Evolutionary conservation across 2,113 vertebrate genomes (phyloP).

Genomic region (Paratilapia polleni): DNA sequence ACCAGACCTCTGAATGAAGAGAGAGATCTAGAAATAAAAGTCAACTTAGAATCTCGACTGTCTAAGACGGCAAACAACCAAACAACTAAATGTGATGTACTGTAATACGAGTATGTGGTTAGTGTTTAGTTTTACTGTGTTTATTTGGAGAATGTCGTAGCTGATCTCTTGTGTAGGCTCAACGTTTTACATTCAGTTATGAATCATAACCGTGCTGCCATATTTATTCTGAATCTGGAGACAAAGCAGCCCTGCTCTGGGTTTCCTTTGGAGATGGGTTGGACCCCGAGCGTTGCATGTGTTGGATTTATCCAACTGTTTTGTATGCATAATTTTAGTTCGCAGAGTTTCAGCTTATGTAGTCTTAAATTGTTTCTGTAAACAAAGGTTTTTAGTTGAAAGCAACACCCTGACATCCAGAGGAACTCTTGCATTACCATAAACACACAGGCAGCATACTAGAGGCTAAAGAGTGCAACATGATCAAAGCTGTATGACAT

Average conservation of each 20-base stretch:
- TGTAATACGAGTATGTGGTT: conserved; percentile 9
- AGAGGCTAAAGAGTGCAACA: neutral
- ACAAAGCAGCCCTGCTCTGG: neutral
- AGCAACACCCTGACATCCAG: neutral
- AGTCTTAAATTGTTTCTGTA: neutral
- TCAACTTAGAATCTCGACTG: neutral
- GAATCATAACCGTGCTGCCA: conserved; percentile 1
- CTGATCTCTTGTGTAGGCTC: conserved; percentile 10
- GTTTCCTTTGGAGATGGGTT: conserved; percentile 1
- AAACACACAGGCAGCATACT: neutral
- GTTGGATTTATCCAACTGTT: conserved; percentile 24
- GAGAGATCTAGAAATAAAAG: neutral
- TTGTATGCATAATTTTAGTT: neutral
- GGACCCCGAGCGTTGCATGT: conserved; percentile 16
- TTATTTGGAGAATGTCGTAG: conserved; percentile 20
- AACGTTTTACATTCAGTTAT: conserved; percentile 16
- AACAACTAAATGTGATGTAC: conserved; percentile 12
- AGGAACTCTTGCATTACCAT: too few species aligned
- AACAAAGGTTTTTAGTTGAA: fast-evolving
- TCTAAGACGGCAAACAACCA: neutral
- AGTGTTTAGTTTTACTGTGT: conserved; percentile 5
- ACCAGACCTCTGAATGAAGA: neutral
- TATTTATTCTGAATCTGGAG: conserved; percentile 52
- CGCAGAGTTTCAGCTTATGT: neutral
- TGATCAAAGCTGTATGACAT: neutral